These are phyloP conservation scores for Latrodectus hesperus DNA, from an alignment of 2,888 invertebrate species.

Conservation along the genomic window DNA sequence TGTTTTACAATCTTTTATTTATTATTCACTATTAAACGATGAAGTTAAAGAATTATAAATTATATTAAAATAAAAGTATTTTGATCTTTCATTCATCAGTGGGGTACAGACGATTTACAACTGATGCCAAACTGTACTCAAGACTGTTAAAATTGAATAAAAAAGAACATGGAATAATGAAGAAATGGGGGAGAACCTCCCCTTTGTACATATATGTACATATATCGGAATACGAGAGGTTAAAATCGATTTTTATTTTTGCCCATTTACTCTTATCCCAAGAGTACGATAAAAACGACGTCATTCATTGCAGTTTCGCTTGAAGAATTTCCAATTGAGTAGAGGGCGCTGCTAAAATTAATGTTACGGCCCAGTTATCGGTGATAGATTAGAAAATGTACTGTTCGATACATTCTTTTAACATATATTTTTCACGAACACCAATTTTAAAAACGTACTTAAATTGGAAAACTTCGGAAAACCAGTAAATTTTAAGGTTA, in stretches of 20 bases:
- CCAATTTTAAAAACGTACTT: slow-evolving; percentile 44
- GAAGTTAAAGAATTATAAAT: no score
- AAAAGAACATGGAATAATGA: slow-evolving; percentile 17
- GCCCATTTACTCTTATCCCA: slow-evolving; percentile 56
- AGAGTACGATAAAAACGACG: slow-evolving; percentile 63
- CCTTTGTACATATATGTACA: slow-evolving; percentile 39
- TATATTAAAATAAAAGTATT: not conserved
- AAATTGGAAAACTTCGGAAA: slow-evolving; percentile 46
- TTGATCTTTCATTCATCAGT: not conserved
- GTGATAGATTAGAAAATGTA: slow-evolving; percentile 65
- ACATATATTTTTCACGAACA: slow-evolving; percentile 19
- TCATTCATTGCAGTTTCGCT: slow-evolving; percentile 56
- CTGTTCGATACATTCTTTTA: slow-evolving; percentile 40
- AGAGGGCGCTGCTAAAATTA: slow-evolving; percentile 60
- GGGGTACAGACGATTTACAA: slow-evolving; percentile 11
- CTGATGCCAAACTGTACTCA: slow-evolving; percentile 11
- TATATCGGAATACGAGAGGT: slow-evolving; percentile 65
- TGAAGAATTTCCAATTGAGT: slow-evolving; percentile 42
- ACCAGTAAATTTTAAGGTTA: slow-evolving; percentile 18
- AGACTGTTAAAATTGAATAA: slow-evolving; percentile 12
- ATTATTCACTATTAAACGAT: no score
- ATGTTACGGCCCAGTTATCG: slow-evolving; percentile 60
- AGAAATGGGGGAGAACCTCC: slow-evolving; percentile 12
- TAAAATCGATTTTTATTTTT: slow-evolving; percentile 65
- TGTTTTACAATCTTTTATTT: no score